phyloP scores from a whole-genome alignment of 2,113 vertebrate species.

The Perca schrenkii region DNA sequence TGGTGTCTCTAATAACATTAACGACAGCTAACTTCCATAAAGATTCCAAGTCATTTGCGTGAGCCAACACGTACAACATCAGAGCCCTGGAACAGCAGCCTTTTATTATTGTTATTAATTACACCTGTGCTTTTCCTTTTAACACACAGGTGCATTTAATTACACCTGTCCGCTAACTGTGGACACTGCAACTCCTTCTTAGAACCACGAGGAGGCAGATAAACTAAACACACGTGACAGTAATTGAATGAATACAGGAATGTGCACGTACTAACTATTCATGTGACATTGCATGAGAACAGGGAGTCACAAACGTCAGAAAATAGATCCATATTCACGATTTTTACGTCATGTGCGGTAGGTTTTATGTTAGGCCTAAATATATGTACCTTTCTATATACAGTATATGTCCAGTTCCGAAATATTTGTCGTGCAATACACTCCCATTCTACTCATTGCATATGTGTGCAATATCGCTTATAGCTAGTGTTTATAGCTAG shows the following conservation, averaged over 20 bases:
- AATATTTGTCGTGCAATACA: not conserved
- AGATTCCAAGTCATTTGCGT: not conserved
- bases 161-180: not conserved
- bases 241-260: not conserved
- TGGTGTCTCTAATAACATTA: not conserved
- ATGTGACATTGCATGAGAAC: not conserved
- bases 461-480: not conserved
- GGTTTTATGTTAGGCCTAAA: not conserved
- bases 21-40: not conserved
- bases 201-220: constrained; percentile 6
- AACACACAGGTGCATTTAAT: not conserved
- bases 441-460: not conserved
- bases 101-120: not conserved
- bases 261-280: not conserved
- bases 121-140: not conserved
- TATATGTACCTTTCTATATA: not conserved
- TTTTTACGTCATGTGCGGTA: not conserved
- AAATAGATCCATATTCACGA: too few species aligned
- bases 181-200: not conserved
- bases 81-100: not conserved
- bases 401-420: not conserved
- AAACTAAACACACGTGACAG: not conserved
- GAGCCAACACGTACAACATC: not conserved
- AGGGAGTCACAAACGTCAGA: not conserved
- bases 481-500: not conserved